Conservation (phyloP, 1,140 invertebrate species). For the Steinernema feltiae region DNA sequence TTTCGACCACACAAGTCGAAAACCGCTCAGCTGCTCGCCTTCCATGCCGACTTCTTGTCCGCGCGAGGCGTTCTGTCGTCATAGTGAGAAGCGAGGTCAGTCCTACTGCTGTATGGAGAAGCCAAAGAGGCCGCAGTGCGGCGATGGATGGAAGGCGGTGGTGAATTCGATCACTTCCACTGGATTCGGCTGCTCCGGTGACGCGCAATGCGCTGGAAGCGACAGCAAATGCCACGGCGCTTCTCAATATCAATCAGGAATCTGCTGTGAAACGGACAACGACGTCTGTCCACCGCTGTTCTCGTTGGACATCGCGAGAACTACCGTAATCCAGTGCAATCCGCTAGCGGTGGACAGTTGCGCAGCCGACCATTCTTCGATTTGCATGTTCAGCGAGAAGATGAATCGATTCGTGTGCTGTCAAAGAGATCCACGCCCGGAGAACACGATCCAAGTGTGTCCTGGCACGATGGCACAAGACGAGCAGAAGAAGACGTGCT, state of each 20-base stretch:
- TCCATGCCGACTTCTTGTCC: neutral
- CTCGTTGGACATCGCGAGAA: neutral
- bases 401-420: neutral
- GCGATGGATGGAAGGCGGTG: neutral
- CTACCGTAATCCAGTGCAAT: neutral
- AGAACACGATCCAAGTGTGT: neutral
- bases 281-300: constrained; percentile 6
- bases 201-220: neutral
- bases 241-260: neutral
- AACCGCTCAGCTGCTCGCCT: neutral
- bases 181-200: neutral
- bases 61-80: neutral
- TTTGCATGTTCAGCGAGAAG: constrained; percentile 4
- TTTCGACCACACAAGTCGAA: neutral
- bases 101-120: neutral
- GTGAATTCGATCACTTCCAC: neutral
- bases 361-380: neutral
- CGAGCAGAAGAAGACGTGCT: neutral
- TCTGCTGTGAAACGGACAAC: neutral
- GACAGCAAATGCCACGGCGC: neutral
- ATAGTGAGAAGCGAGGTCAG: neutral
- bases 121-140: neutral
- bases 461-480: neutral
- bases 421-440: neutral
- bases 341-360: neutral